Percentiles rank a stretch among this genome's conserved stretches.
Conservation (phyloP, 2,888 invertebrate species). For the Thyatira batis region DNA sequence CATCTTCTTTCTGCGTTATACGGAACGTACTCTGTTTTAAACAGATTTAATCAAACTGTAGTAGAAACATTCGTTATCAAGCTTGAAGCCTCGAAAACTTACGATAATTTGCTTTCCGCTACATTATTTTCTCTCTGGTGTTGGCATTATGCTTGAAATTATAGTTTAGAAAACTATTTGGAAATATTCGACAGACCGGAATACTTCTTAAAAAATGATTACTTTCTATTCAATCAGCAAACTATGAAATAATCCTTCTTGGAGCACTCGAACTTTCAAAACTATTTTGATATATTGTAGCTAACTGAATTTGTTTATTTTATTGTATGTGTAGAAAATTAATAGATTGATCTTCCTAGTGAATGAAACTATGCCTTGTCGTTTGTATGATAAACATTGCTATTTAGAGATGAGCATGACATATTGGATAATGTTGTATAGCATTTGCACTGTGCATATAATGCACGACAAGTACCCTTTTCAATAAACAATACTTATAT, state of each 20-base stretch:
- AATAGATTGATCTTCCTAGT: background rate
- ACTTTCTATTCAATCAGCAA: background rate
- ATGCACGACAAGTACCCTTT: constrained; percentile 42
- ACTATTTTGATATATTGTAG: background rate
- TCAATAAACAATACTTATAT: constrained; percentile 25
- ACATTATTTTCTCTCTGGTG: constrained; percentile 49
- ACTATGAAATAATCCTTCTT: background rate
- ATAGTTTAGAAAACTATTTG: background rate
- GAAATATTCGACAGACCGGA: background rate
- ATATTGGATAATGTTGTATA: constrained; percentile 2
- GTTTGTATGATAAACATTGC: background rate
- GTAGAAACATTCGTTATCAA: background rate
- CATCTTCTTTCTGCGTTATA: constrained; percentile 38
- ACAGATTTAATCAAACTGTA: background rate
- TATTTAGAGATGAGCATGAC: constrained; percentile 32
- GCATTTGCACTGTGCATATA: constrained; percentile 34
- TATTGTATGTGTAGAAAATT: background rate
- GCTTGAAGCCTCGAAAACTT: constrained; percentile 15
- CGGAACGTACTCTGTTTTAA: constrained; percentile 43
- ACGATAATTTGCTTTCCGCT: constrained; percentile 50
- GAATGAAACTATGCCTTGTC: background rate
- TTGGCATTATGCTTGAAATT: constrained; percentile 48
- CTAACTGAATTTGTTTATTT: background rate
- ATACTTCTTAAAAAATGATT: background rate
- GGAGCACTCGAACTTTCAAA: background rate